Evolutionary conservation across 1,140 invertebrate species (phyloP), one percentile per base, ranked within the genome.

Genomic region (Diachasma alloeum): DNA sequence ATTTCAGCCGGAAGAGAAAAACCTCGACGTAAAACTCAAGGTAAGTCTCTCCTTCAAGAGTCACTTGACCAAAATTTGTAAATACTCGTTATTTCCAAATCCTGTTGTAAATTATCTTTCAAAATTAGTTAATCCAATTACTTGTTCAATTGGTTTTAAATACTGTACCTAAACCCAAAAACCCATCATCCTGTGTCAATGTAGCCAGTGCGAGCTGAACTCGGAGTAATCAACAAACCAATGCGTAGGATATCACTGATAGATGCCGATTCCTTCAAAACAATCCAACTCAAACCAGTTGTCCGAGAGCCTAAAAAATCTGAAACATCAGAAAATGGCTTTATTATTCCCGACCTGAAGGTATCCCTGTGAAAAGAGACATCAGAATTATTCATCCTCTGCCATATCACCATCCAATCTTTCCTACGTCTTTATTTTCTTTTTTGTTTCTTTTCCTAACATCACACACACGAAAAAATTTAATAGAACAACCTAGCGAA

Each of bases 281-380:
- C 82, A 69, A 87, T 93, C 77, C 91, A 93, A 87, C 90, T 93
- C 78, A 93, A 93, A 86, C 92, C 92, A 19, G 91, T 92, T 76
- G 46, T 84, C 74, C 91, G 88, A 87, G 89, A 91, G 71, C 72
- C 79, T 77, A 84, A 83, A 87, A 85, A 84, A 77, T 86, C 85
- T 80, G 87, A 88, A 69, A 82, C 89, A 82, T 85, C 90, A 80
- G 89, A 90, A 82, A 89, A 89, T 82, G 86, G 85, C 79, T 78
- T 59, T 79, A 56, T 44, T 72, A 8, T 39, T 11, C 26, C 86
- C 73, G 83, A 85, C 31, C 79, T 90, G 19, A 89, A 89, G 88
- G 88, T 90, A 89, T 82, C 83, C 80, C 80, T 59, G 37, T 76
- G 22, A 44, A 56, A 72, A 80, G 75, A 81, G 76, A 82, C 80